phyloP scores from a whole-genome alignment of 2,888 invertebrate genomes.

The Brenthis hecate region DNA sequence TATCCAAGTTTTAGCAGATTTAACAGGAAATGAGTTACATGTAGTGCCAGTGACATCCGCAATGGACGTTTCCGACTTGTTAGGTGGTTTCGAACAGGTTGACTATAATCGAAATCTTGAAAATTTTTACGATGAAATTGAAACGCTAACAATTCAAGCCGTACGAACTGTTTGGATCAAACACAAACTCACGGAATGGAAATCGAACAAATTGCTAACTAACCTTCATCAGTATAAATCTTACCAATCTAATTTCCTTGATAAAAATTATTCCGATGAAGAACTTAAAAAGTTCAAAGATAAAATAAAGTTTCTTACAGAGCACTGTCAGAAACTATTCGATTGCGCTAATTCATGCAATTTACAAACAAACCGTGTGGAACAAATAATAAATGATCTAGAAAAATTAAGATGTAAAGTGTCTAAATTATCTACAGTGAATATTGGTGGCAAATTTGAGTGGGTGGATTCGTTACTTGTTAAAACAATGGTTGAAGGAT shows the following conservation, averaged over 20 bases:
- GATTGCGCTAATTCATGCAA: conserved; percentile 45
- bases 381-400: conserved; percentile 58
- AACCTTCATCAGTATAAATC: conserved; percentile 60
- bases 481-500: conserved; percentile 90
- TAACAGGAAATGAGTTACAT: conserved; percentile 88
- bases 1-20: conserved; percentile 88
- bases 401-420: conserved; percentile 67
- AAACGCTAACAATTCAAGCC: conserved; percentile 76
- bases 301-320: conserved; percentile 57
- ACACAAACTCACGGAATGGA: conserved; percentile 50
- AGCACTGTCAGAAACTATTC: conserved; percentile 56
- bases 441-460: conserved; percentile 94
- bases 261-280: conserved; percentile 43
- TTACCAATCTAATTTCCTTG: conserved; percentile 47
- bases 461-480: conserved; percentile 95
- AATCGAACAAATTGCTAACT: conserved; percentile 56
- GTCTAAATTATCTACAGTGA: conserved; percentile 83
- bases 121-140: conserved; percentile 83
- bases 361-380: conserved; percentile 45
- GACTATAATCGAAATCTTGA: conserved; percentile 89
- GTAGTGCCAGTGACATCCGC: conserved; percentile 93
- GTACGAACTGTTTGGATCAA: conserved; percentile 73
- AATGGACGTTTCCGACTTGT: conserved; percentile 96
- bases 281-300: conserved; percentile 56
- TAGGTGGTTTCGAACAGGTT: conserved; percentile 98